A percentile compares a stretch with the other conserved stretches of the same genome.
Conservation (phyloP, 2,888 invertebrate genomes). For the Fissipunctia ypsillon region DNA sequence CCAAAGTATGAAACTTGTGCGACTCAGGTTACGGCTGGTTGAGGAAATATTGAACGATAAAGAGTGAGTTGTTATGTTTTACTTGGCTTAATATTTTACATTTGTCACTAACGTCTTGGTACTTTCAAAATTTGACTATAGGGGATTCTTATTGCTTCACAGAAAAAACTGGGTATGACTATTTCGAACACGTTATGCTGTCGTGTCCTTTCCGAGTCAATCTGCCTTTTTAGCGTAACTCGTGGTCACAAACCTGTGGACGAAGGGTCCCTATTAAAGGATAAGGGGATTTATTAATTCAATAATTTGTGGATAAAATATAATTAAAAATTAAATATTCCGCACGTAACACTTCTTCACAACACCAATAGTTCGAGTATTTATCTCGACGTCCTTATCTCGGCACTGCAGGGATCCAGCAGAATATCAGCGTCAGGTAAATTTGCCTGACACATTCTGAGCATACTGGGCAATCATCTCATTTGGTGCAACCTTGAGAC, state of each 20-base stretch:
- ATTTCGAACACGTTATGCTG: not conserved
- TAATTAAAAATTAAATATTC: no score
- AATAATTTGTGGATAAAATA: not conserved
- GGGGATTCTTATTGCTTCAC: no score
- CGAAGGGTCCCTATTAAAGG: no score
- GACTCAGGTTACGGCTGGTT: conserved; percentile 93
- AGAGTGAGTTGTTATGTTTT: conserved; percentile 65
- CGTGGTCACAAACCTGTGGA: not conserved
- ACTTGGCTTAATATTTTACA: not conserved
- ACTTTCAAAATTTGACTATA: not conserved
- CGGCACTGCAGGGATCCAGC: not conserved
- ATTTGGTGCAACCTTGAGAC: not conserved
- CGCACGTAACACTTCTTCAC: no score
- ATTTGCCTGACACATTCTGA: not conserved
- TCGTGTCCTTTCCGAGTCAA: not conserved
- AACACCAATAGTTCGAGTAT: not conserved
- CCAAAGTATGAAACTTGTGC: conserved; percentile 96
- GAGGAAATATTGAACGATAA: conserved; percentile 93
- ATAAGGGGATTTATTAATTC: no score
- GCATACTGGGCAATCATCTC: not conserved
- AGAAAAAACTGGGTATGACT: not conserved
- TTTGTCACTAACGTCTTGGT: not conserved
- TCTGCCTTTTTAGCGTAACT: not conserved
- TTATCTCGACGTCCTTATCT: not conserved
- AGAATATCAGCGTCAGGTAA: not conserved